Evolutionary conservation across 2,888 invertebrate species (phyloP), one percentile per base, ranked within the genome.

Genomic region (Acronicta leporina): DNA sequence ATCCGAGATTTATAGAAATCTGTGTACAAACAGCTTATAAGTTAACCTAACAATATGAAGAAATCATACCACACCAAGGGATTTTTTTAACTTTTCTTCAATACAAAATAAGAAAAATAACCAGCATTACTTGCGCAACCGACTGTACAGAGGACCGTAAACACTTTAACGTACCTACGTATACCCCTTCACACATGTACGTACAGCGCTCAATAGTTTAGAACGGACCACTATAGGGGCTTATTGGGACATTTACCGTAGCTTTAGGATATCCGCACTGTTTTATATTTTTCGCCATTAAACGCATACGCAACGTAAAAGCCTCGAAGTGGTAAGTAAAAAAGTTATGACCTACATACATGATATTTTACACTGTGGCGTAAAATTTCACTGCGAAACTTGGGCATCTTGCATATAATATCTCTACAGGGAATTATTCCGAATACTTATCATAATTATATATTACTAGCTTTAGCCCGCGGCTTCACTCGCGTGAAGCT

Each of bases 161-260:
- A 79, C 75, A 76, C 77, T 79, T 79, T 74, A 75, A 57, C 64
- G 57, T 69, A 69, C 66, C 61, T 58, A 80, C 69, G 52, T 75
- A 67, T 63, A 65, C 50, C 20, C 46, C 40, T 59, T 14, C 64
- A 63, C 15, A 66, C 53, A 67, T 63, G 58, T 57, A 51, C 20
- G 67, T 72, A 68, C 54, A 78, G 38, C 59, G 63, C 47, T 70
- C 60, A 64, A 70, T 79, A 77, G 77, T 73, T 77, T 70, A 79
- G 68, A 73, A 50, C 51, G 63, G 65, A 73, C 63, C 63, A 51
- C 64, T 68, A 69, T 61, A 57, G 51, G 47, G 63, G 77, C 63
- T 73, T 79, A 76, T 79, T 64, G 68, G 67, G 54, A 73, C 62
- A 62, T 76, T 73, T 63, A 58, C 69, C 41, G 48, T 63, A 54